Conservation (phyloP, 2,888 invertebrate genomes). For the Ophioninae sp. region DNA sequence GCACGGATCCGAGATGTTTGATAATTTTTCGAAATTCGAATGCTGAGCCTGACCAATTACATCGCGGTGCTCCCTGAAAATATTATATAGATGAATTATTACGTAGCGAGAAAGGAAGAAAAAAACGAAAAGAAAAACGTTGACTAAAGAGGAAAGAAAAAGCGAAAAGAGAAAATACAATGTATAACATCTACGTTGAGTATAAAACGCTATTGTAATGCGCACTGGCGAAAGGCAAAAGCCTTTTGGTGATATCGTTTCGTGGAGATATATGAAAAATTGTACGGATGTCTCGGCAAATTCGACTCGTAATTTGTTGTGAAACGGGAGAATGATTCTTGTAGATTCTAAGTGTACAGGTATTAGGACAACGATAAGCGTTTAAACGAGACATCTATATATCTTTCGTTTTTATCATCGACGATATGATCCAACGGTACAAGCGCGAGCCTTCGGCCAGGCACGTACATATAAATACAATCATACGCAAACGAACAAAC, state of each 20-base stretch:
- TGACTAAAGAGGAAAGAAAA: conserved; percentile 58
- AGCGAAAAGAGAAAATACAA: conserved; percentile 53
- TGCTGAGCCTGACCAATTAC: conserved; percentile 66
- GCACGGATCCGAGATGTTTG: conserved; percentile 71
- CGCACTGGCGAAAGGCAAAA: conserved; percentile 47
- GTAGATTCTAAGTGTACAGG: conserved; percentile 77
- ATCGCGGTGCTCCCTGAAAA: conserved; percentile 73
- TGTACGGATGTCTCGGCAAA: conserved; percentile 64
- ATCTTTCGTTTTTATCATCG: conserved; percentile 43
- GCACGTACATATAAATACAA: conserved; percentile 58
- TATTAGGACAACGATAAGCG: conserved; percentile 66
- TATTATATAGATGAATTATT: conserved; percentile 73
- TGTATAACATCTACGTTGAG: conserved; percentile 68
- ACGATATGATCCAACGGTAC: conserved; percentile 46
- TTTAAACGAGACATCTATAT: conserved; percentile 56
- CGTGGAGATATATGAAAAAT: conserved; percentile 49
- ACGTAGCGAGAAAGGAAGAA: conserved; percentile 58
- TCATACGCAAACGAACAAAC: neutral
- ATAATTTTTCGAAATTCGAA: conserved; percentile 72
- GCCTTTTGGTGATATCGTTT: conserved; percentile 64
- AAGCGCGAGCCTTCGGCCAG: conserved; percentile 61
- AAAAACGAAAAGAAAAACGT: conserved; percentile 64
- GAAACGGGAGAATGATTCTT: conserved; percentile 64
- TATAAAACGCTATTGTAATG: conserved; percentile 59
- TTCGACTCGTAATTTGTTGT: conserved; percentile 64